Percentiles rank a stretch among this genome's conserved stretches.
Evolutionary conservation across 2,888 invertebrate genomes (phyloP).

Genomic region (Eilema sororculum): DNA sequence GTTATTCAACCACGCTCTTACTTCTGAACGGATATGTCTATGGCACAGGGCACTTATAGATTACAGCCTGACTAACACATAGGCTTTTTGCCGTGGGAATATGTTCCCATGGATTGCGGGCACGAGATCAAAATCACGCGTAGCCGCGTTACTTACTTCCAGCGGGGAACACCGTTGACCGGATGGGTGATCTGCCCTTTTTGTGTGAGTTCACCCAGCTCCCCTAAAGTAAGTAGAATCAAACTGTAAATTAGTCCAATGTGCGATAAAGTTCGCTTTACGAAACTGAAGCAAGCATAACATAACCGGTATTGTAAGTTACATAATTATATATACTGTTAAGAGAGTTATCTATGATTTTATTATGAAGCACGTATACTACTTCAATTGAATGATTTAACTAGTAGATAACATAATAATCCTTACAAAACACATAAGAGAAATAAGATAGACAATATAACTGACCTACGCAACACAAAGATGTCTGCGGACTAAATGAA

Average conservation of each 20-base stretch:
- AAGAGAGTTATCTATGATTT: neutral
- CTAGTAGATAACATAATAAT: neutral
- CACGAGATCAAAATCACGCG: neutral
- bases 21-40: no score
- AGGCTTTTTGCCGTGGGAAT: no score
- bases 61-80: no score
- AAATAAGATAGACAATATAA: slow-evolving; percentile 28
- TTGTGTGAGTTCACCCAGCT: no score
- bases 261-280: neutral
- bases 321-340: slow-evolving; percentile 1
- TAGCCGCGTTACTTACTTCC: neutral
- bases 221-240: no score
- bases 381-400: neutral
- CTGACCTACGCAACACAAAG: slow-evolving; percentile 56
- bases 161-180: no score
- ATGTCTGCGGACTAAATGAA: slow-evolving; percentile 41
- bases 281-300: neutral
- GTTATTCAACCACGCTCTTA: no score
- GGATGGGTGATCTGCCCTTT: no score
- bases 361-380: neutral
- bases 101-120: no score
- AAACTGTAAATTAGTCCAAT: no score
- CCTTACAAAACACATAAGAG: slow-evolving; percentile 19
- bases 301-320: neutral
- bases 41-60: no score